Evolutionary conservation across 2,113 vertebrate genomes (phyloP), one percentile per base, ranked within the genome.

Genomic region (Emydura subglobosa): DNA sequence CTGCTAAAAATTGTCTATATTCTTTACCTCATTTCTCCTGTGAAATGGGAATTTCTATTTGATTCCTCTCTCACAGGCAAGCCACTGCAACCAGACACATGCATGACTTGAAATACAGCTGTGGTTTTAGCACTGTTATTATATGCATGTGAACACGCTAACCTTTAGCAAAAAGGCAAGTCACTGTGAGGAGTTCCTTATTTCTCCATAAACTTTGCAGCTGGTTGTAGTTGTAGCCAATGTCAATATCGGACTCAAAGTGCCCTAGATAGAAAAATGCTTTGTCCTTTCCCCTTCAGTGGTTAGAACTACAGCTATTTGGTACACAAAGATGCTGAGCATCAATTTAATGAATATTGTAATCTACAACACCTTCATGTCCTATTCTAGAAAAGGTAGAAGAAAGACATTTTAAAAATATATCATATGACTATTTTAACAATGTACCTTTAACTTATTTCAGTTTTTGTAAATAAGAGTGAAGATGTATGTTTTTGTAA

Each of bases 31-130:
- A 68, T 78, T 94, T 90, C 83, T 94, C 10, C 17, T 42, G 39
- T 80, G 95, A 90, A 88, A 78, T 65, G 50, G 78, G 79, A 82
- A 86, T 93, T 96, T 87, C 42, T 54, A 31, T 93, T 42, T 59
- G 68, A 90, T 54, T 47, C 85, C 89, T 83, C 2, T 4, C 50
- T 65, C 49, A 39, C 86, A 59, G 31, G 57, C 54, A 90, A 94
- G 90, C 17, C 39, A 34, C 76, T 87, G 55, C 74, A 89, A 91
- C 51, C 80, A 79, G 61, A n/a, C 24, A 5, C 39, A 57, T 16
- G 14, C 39, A 44, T 39, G 87, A 96, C 83, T 91, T 78, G 80
- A 96, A 95, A 96, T 76, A 90, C 76, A 89, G 83, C 88, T 90
- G 89, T 79, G 76, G 31, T 51, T 95, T 96, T 92, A 92, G 54